phyloP scores from a whole-genome alignment of 2,888 invertebrate genomes.

The Agonopterix arenella region DNA sequence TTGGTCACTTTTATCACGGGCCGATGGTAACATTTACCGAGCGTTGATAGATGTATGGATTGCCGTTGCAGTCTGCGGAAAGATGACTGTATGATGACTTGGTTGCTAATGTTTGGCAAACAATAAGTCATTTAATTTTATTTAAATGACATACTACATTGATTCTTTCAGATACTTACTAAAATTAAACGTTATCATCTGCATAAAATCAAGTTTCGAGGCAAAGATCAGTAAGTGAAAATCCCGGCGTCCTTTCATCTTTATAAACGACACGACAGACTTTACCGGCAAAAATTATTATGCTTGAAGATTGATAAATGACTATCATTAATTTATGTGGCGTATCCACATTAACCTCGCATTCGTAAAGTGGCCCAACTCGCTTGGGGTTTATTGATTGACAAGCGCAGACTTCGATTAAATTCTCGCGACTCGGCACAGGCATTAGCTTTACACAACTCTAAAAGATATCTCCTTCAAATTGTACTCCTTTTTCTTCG shows the following conservation, averaged over 20 bases:
- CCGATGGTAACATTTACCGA: slow-evolving; percentile 58
- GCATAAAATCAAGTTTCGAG: not conserved
- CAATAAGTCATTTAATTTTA: no score
- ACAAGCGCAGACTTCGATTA: slow-evolving; percentile 68
- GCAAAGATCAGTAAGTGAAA: slow-evolving; percentile 10
- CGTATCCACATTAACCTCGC: slow-evolving; percentile 39
- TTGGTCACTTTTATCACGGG: slow-evolving; percentile 74
- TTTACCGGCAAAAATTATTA: slow-evolving; percentile 4
- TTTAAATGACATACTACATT: no score
- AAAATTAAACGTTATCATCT: no score
- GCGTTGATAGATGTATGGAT: slow-evolving; percentile 47
- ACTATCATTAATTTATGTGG: slow-evolving; percentile 5
- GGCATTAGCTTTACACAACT: slow-evolving; percentile 54
- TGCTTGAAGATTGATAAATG: slow-evolving; percentile 5
- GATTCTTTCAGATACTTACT: no score
- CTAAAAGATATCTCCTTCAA: slow-evolving; percentile 29
- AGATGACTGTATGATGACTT: no score
- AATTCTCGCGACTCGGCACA: slow-evolving; percentile 55
- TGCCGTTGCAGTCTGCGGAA: not conserved
- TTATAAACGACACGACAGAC: not conserved
- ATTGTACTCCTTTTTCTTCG: slow-evolving; percentile 10
- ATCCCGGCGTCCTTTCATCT: slow-evolving; percentile 7
- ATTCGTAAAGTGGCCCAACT: slow-evolving; percentile 44
- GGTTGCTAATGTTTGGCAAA: no score
- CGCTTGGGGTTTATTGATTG: slow-evolving; percentile 65